Conservation (phyloP, 2,113 vertebrate genomes). For the Mionectes macconnelli region DNA sequence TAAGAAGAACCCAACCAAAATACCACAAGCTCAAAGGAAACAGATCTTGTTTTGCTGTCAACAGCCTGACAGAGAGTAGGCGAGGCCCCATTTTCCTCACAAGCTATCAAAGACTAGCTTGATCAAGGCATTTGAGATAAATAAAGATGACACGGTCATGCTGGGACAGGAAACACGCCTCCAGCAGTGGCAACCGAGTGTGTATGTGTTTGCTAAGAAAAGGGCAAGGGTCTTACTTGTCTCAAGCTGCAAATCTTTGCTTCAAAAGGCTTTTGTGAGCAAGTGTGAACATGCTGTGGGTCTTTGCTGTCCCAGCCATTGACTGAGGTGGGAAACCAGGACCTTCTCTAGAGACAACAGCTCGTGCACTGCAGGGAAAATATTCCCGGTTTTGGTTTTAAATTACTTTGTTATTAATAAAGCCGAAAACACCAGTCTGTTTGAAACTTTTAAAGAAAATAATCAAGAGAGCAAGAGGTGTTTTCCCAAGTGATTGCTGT, state of each 20-base stretch:
- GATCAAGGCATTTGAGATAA: conserved; percentile 36
- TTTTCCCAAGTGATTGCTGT: background rate
- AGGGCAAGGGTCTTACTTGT: background rate
- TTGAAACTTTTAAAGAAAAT: background rate
- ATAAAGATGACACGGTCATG: conserved; percentile 42
- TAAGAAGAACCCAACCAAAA: conserved; percentile 5
- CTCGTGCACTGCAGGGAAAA: background rate
- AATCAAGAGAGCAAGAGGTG: background rate
- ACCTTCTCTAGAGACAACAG: background rate
- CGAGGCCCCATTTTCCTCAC: conserved; percentile 9
- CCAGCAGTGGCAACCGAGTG: background rate
- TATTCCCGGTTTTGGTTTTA: background rate
- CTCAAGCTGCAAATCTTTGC: background rate
- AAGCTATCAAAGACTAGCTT: background rate
- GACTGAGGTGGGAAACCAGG: background rate
- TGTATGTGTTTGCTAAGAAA: background rate
- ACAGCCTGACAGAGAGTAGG: background rate
- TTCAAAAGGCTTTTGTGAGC: background rate
- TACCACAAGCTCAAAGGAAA: conserved; percentile 16
- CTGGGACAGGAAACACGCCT: conserved; percentile 35
- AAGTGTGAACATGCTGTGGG: background rate
- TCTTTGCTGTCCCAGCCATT: background rate
- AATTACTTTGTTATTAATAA: background rate
- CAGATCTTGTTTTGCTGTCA: conserved; percentile 46
- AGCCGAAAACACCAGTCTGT: background rate